Evolutionary conservation across 2,113 vertebrate genomes (phyloP).

Genomic region (Brachyhypopomus gauderio): DNA sequence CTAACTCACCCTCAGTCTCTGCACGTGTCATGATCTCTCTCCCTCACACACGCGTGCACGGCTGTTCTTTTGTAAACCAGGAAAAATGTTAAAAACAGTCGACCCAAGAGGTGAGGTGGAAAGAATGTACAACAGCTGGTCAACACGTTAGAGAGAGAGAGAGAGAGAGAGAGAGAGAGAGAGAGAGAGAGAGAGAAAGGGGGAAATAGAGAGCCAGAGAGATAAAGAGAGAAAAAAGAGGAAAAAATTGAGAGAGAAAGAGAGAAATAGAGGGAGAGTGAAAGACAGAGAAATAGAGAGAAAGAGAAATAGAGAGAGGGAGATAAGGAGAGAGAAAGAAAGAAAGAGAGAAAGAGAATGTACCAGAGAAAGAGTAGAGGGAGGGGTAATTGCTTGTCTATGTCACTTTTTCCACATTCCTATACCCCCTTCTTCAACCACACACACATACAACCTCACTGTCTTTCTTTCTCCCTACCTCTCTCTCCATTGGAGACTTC

Average conservation of each 20-base stretch:
- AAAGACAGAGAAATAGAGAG: too few species aligned
- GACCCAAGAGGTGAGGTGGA: constrained; percentile 41
- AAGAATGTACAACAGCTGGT: constrained; percentile 47
- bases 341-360: constrained; percentile 17
- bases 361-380: constrained; percentile 11
- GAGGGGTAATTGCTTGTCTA: constrained; percentile 11
- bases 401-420: constrained; percentile 46
- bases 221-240: constrained; percentile 2
- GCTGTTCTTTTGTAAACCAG: constrained; percentile 27
- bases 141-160: constrained; percentile 27
- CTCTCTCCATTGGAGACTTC: background rate
- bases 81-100: constrained; percentile 28
- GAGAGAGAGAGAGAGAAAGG: background rate
- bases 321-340: background rate
- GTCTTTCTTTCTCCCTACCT: constrained; percentile 10
- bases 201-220: background rate
- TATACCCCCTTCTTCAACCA: constrained; percentile 28
- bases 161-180: constrained; percentile 17
- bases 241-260: constrained; percentile 19
- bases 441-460: constrained; percentile 13
- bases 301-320: background rate
- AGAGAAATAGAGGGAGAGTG: background rate
- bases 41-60: background rate
- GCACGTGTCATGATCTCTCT: background rate
- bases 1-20: too few species aligned